Conservation (phyloP, 2,888 invertebrate genomes). For the Cataglyphis livida region DNA sequence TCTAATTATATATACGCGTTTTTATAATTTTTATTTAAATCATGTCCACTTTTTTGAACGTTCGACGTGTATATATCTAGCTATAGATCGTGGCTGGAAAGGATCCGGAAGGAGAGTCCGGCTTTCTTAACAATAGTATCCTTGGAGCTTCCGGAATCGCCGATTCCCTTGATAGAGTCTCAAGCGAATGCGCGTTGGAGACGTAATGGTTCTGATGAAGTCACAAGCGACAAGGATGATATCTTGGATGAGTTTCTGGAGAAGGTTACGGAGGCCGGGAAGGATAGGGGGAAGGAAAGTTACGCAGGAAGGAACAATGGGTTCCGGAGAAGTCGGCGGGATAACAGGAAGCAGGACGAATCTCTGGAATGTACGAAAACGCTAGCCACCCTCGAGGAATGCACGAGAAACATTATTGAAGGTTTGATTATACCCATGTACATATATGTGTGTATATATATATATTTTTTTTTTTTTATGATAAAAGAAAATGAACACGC, state of each 20-base stretch:
- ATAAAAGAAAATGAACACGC: not conserved
- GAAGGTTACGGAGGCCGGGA: slow-evolving; percentile 71
- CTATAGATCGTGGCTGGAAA: slow-evolving; percentile 81
- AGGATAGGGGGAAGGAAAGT: slow-evolving; percentile 64
- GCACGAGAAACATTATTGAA: slow-evolving; percentile 77
- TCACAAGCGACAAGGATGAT: slow-evolving; percentile 73
- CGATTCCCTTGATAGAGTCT: slow-evolving; percentile 82
- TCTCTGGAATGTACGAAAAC: slow-evolving; percentile 73
- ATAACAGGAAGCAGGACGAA: slow-evolving; percentile 64
- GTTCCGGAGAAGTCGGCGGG: slow-evolving; percentile 61
- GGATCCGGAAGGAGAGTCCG: slow-evolving; percentile 78
- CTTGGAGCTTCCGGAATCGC: slow-evolving; percentile 81
- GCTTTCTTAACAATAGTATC: slow-evolving; percentile 82
- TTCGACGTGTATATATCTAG: slow-evolving; percentile 54
- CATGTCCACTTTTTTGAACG: not conserved
- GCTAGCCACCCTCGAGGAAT: slow-evolving; percentile 76
- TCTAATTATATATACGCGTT: not conserved
- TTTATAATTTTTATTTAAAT: not conserved
- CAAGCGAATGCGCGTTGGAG: slow-evolving; percentile 77
- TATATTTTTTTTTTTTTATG: not conserved
- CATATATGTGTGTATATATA: not conserved
- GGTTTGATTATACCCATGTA: slow-evolving; percentile 65
- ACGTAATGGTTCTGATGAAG: slow-evolving; percentile 60
- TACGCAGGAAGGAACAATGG: slow-evolving; percentile 57
- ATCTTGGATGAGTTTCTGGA: slow-evolving; percentile 77